These are phyloP conservation scores for Agapornis roseicollis DNA, from an alignment of 2,113 vertebrate species.

Conservation along the genomic window DNA sequence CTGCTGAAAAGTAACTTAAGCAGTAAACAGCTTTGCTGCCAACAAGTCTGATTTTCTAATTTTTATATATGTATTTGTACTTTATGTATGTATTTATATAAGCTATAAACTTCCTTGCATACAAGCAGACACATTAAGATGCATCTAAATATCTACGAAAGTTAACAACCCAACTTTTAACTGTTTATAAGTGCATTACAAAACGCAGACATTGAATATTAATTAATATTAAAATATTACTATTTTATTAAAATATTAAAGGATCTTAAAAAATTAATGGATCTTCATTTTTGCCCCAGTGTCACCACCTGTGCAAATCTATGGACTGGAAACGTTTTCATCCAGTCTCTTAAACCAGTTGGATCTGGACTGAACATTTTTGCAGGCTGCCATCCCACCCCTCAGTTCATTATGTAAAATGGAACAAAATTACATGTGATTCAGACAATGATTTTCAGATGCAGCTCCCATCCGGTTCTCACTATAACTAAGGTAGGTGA, in stretches of 20 bases:
- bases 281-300: neutral
- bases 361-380: neutral
- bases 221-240: neutral
- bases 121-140: neutral
- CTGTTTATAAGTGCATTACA: neutral
- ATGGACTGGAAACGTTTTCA: neutral
- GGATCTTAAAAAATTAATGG: fast-evolving
- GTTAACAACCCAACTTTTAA: neutral
- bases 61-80: neutral
- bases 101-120: neutral
- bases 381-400: neutral
- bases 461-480: neutral
- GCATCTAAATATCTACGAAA: neutral
- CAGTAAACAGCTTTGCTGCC: slow-evolving; percentile 18
- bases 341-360: neutral
- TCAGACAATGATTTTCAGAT: neutral
- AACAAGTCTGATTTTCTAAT: neutral
- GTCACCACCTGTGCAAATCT: neutral
- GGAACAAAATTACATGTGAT: neutral
- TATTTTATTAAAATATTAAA: neutral
- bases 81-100: neutral
- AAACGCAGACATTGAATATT: neutral
- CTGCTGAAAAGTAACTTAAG: slow-evolving; percentile 22
- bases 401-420: neutral
- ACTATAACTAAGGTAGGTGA: neutral